Conservation (phyloP, 2,113 vertebrate species). For the Callipepla squamata region DNA sequence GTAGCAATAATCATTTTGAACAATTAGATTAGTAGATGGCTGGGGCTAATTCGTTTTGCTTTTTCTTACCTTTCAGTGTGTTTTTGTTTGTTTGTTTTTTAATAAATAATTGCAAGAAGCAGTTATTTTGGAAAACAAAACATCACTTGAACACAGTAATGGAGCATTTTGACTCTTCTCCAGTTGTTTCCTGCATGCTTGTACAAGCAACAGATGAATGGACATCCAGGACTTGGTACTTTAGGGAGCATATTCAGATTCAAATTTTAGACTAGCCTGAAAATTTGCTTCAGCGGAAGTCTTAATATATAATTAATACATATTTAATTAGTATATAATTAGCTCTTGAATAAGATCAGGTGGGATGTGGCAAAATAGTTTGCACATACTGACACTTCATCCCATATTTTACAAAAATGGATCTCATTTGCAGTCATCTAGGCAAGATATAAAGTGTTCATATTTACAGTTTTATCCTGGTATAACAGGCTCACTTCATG, state of each 20-base stretch:
- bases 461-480: not conserved
- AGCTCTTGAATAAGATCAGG: not conserved
- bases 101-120: not conserved
- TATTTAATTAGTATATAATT: not conserved
- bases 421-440: not conserved
- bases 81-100: no score
- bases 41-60: not conserved
- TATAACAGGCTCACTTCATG: slow-evolving; percentile 6
- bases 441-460: not conserved
- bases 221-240: not conserved
- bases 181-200: not conserved
- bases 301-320: not conserved
- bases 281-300: not conserved
- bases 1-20: not conserved
- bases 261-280: not conserved
- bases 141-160: not conserved
- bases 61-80: not conserved
- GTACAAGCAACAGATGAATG: not conserved
- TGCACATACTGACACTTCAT: not conserved
- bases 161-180: not conserved
- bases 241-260: not conserved
- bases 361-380: not conserved
- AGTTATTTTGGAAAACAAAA: not conserved
- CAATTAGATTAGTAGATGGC: not conserved
- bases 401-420: not conserved